phyloP scores from a whole-genome alignment of 2,888 invertebrate genomes.

The Phania funesta region DNA sequence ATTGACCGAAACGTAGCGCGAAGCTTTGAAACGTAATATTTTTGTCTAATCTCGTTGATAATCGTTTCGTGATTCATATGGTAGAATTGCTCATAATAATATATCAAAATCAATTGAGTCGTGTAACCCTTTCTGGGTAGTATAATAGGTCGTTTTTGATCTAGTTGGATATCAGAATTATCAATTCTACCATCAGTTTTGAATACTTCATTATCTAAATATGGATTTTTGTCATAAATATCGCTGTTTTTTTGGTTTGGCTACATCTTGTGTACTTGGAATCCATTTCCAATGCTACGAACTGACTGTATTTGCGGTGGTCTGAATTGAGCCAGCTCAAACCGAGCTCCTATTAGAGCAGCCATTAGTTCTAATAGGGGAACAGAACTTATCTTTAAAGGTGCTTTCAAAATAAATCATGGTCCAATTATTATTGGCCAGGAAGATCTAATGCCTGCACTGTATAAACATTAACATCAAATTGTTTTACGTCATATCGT shows the following conservation, averaged over 20 bases:
- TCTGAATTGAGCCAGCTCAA: not conserved
- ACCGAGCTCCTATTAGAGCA: conserved; percentile 3
- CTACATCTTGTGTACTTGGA: not conserved
- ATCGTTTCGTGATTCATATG: conserved; percentile 38
- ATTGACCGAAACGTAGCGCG: conserved; percentile 22
- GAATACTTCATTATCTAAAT: conserved; percentile 40
- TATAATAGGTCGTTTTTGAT: conserved; percentile 52
- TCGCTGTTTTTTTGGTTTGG: conserved; percentile 17
- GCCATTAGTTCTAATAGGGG: conserved; percentile 7
- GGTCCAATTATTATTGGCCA: not conserved
- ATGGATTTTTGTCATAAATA: conserved; percentile 22
- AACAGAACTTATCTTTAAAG: not conserved
- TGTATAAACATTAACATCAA: not conserved
- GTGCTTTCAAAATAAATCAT: not conserved
- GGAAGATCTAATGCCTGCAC: not conserved
- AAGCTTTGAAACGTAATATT: conserved; percentile 17
- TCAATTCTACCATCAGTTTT: conserved; percentile 55
- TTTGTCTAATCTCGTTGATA: conserved; percentile 30
- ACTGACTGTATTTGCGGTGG: not conserved
- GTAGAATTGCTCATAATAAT: conserved; percentile 2
- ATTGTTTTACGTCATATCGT: not conserved
- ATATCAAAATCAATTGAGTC: not conserved
- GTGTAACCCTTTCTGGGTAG: conserved; percentile 36
- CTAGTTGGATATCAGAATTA: not conserved
- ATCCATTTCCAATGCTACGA: not conserved